Percentiles rank a stretch among this genome's conserved stretches.
Conservation (phyloP, 2,888 invertebrate genomes). For the Rhamphomyia laevipes region DNA sequence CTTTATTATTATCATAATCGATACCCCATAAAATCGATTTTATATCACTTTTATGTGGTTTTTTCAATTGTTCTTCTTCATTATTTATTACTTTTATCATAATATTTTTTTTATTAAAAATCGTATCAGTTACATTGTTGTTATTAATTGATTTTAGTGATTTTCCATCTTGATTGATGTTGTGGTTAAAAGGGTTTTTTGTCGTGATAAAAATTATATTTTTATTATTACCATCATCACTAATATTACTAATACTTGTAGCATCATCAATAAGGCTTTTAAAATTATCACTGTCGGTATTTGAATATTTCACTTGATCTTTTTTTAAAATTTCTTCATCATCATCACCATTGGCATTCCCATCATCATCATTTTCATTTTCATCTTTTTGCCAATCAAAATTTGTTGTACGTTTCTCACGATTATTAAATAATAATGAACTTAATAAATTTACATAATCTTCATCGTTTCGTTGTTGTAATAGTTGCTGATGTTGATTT, state of each 20-base stretch:
- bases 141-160: neutral
- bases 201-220: too few species aligned
- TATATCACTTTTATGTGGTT: slow-evolving; percentile 2
- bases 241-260: neutral
- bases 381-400: slow-evolving; percentile 12
- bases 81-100: neutral
- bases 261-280: too few species aligned
- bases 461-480: neutral
- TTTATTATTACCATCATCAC: too few species aligned
- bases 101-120: neutral
- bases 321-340: neutral
- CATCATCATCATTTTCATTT: neutral
- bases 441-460: neutral
- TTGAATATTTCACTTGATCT: neutral
- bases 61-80: neutral
- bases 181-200: too few species aligned
- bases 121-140: neutral
- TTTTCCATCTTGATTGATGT: too few species aligned
- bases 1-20: neutral
- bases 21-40: slow-evolving; percentile 5
- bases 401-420: neutral
- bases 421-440: neutral
- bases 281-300: too few species aligned
- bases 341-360: neutral
- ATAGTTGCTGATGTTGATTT: neutral